Percentiles rank a stretch among this genome's conserved stretches.
phyloP scores from a whole-genome alignment of 2,113 vertebrate species.

The Eulemur macaco region DNA sequence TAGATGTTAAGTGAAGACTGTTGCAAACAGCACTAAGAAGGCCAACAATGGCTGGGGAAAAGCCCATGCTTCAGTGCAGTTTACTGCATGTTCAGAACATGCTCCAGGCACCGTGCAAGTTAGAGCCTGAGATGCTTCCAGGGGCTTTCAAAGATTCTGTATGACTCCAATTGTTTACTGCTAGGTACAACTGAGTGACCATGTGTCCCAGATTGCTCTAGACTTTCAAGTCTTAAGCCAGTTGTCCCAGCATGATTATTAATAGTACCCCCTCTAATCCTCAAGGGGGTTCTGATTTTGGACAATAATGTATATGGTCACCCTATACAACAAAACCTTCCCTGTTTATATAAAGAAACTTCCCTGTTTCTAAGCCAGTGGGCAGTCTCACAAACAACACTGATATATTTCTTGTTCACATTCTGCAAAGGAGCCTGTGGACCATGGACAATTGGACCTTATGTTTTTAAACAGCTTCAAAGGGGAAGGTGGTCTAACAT shows the following conservation, averaged over 20 bases:
- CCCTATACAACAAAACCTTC: background rate
- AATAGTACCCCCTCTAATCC: background rate
- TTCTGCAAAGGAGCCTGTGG: background rate
- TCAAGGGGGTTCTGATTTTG: background rate
- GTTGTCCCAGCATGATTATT: background rate
- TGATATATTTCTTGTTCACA: background rate
- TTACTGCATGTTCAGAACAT: background rate
- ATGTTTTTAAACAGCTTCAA: background rate
- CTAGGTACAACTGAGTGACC: background rate
- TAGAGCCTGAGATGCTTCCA: background rate
- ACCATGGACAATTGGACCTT: background rate
- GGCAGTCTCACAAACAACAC: background rate
- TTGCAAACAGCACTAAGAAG: background rate
- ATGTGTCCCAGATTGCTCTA: background rate
- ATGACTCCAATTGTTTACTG: background rate
- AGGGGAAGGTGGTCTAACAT: background rate
- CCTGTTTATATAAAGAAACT: background rate
- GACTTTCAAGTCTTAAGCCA: background rate
- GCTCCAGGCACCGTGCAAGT: background rate
- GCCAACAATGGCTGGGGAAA: background rate
- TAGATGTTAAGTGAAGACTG: background rate
- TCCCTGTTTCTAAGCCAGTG: background rate
- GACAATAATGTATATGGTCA: background rate
- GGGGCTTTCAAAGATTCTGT: background rate
- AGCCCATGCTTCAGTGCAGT: background rate